phyloP scores from a whole-genome alignment of 2,797 vertebrate genomes.

The Acipenser transmontanus region DNA sequence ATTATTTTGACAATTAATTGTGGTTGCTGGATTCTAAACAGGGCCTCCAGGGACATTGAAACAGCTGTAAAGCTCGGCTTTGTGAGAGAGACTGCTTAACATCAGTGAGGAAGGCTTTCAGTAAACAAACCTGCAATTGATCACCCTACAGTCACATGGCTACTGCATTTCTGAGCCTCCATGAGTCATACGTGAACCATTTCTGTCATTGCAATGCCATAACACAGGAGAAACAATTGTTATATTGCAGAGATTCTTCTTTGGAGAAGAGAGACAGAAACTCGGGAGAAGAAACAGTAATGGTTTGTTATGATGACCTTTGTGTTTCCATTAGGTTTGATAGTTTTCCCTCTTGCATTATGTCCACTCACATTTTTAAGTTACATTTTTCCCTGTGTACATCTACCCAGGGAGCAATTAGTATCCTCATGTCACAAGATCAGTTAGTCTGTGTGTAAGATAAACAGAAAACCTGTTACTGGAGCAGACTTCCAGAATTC shows the following conservation, averaged over 20 bases:
- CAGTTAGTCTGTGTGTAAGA: slow-evolving; percentile 46
- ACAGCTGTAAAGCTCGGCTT: slow-evolving; percentile 43
- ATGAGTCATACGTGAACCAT: slow-evolving; percentile 63
- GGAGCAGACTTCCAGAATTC: slow-evolving; percentile 48
- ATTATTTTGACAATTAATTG: slow-evolving; percentile 29
- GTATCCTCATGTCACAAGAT: slow-evolving; percentile 67
- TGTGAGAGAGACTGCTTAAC: slow-evolving; percentile 70
- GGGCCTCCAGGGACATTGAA: slow-evolving; percentile 23
- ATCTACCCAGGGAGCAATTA: slow-evolving; percentile 64
- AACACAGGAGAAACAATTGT: slow-evolving; percentile 71
- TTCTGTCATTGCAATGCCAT: slow-evolving; percentile 70
- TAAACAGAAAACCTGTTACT: slow-evolving; percentile 66
- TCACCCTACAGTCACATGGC: slow-evolving; percentile 59
- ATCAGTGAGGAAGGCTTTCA: slow-evolving; percentile 64
- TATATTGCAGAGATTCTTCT: slow-evolving; percentile 68
- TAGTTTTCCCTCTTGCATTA: slow-evolving; percentile 51
- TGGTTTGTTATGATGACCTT: slow-evolving; percentile 95
- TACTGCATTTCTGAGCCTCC: slow-evolving; percentile 55
- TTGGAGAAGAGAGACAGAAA: slow-evolving; percentile 61
- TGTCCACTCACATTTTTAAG: slow-evolving; percentile 67
- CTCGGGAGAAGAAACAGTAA: slow-evolving; percentile 75
- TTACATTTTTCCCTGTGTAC: slow-evolving; percentile 76
- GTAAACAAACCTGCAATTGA: slow-evolving; percentile 78
- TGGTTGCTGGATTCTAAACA: slow-evolving; percentile 10
- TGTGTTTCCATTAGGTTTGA: slow-evolving; percentile 88